A percentile compares a stretch with the other conserved stretches of the same genome.
phyloP scores from a whole-genome alignment of 2,888 invertebrate species.

The Acleris literana region DNA sequence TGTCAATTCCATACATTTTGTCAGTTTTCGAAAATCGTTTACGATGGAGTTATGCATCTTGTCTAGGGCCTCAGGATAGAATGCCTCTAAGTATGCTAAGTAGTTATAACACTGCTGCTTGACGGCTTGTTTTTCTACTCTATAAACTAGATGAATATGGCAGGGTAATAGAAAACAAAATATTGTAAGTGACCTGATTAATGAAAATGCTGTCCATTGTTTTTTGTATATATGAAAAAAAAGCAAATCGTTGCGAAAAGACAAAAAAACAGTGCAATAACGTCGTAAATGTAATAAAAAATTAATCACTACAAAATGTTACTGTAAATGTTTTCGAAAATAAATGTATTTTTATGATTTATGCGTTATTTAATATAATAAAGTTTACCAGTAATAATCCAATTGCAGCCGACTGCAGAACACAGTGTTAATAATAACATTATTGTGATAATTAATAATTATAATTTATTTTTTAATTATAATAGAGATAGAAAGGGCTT shows the following conservation, averaged over 20 bases:
- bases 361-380: conserved; percentile 61
- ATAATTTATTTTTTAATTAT: conserved; percentile 56
- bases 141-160: too few species aligned
- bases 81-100: too few species aligned
- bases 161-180: too few species aligned
- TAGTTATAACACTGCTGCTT: too few species aligned
- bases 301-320: conserved; percentile 14
- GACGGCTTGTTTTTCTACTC: too few species aligned
- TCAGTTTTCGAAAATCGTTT: too few species aligned
- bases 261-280: not conserved
- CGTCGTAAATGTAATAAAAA: conserved; percentile 19
- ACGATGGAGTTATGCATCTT: too few species aligned
- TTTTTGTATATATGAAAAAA: not conserved
- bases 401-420: conserved; percentile 89
- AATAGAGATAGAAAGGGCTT: conserved; percentile 36
- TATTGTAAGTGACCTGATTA: too few species aligned
- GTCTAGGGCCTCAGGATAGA: too few species aligned
- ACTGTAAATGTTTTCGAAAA: conserved; percentile 48
- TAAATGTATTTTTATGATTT: conserved; percentile 54
- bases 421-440: conserved; percentile 60
- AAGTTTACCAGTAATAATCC: conserved; percentile 89
- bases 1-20: too few species aligned
- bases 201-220: too few species aligned
- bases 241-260: not conserved
- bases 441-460: conserved; percentile 46